Evolutionary conservation across 64 coral and sea anemone species (phyloP).

Genomic region (Pachyseris speciosa): DNA sequence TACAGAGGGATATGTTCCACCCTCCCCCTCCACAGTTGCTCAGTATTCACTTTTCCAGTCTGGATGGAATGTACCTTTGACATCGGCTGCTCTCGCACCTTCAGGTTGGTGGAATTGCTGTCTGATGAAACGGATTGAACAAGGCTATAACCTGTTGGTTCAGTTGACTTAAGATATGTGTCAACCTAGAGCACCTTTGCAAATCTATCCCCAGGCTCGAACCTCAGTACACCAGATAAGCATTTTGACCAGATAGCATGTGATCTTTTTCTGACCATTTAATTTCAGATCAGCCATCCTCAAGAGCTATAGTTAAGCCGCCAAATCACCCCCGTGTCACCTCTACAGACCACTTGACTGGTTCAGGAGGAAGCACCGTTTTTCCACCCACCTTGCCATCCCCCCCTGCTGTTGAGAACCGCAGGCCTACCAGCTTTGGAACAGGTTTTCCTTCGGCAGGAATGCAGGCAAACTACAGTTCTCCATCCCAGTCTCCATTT

Average conservation of each 20-base stretch:
- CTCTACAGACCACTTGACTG: background rate
- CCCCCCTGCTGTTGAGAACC: slow-evolving; percentile 14
- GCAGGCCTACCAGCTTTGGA: slow-evolving; percentile 45
- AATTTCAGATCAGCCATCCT: slow-evolving; percentile 21
- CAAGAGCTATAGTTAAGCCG: slow-evolving; percentile 36
- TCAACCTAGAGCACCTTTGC: background rate
- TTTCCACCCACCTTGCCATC: slow-evolving; percentile 30
- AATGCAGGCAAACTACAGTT: slow-evolving; percentile 5
- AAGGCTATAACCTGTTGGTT: background rate
- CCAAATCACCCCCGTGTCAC: slow-evolving; percentile 16
- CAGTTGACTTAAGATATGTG: background rate
- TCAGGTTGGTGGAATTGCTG: slow-evolving; percentile 37
- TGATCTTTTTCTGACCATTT: background rate
- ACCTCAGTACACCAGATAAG: no score
- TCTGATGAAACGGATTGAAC: background rate
- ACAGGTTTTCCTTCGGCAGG: slow-evolving; percentile 1
- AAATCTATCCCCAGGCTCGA: background rate
- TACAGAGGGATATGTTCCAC: background rate
- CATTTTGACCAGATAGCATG: background rate
- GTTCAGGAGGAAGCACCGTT: background rate
- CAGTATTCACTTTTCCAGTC: slow-evolving; percentile 95
- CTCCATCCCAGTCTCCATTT: slow-evolving; percentile 48
- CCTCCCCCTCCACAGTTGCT: slow-evolving; percentile 70
- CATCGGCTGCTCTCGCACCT: slow-evolving; percentile 53
- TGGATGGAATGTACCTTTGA: slow-evolving; percentile 80